These are phyloP conservation scores for Ladona fulva DNA, from an alignment of 1,140 invertebrate species.

Conservation along the genomic window DNA sequence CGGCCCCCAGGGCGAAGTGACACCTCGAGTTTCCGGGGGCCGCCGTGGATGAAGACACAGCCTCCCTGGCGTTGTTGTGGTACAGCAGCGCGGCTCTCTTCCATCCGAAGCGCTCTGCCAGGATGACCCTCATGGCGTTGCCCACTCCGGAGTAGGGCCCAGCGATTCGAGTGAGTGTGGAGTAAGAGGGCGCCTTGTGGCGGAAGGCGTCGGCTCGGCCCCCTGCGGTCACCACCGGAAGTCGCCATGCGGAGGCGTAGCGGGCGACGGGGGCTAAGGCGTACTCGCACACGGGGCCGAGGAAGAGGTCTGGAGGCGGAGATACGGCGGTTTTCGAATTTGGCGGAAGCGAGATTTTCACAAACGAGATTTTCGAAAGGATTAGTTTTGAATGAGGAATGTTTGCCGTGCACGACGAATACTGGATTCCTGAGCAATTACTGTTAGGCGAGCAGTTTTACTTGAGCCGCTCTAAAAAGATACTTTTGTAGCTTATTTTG, in stretches of 20 bases:
- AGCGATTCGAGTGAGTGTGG: slow-evolving; percentile 75
- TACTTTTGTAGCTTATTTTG: too few relatives aligned
- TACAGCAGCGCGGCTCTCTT: slow-evolving; percentile 55
- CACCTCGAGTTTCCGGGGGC: slow-evolving; percentile 58
- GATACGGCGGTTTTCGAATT: too few relatives aligned
- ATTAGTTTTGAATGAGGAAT: too few relatives aligned
- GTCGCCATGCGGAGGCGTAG: slow-evolving; percentile 77
- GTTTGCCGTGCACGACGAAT: too few relatives aligned
- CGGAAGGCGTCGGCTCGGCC: slow-evolving; percentile 73
- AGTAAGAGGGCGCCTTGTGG: slow-evolving; percentile 54
- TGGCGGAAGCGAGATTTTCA: too few relatives aligned
- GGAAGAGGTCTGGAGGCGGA: slow-evolving; percentile 70
- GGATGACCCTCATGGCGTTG: slow-evolving; percentile 55
- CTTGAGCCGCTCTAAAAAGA: too few relatives aligned
- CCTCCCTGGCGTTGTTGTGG: slow-evolving; percentile 49
- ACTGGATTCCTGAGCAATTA: too few relatives aligned
- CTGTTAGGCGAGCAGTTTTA: too few relatives aligned
- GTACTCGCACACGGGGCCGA: slow-evolving; percentile 87
- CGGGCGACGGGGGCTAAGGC: slow-evolving; percentile 81
- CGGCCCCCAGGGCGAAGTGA: slow-evolving; percentile 58
- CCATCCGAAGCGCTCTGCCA: slow-evolving; percentile 59
- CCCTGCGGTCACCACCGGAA: slow-evolving; percentile 77
- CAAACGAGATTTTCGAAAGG: too few relatives aligned
- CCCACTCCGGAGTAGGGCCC: slow-evolving; percentile 69
- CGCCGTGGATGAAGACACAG: slow-evolving; percentile 24